Evolutionary conservation across 2,113 vertebrate species (phyloP).

Genomic region (Thinocorus orbignyianus): DNA sequence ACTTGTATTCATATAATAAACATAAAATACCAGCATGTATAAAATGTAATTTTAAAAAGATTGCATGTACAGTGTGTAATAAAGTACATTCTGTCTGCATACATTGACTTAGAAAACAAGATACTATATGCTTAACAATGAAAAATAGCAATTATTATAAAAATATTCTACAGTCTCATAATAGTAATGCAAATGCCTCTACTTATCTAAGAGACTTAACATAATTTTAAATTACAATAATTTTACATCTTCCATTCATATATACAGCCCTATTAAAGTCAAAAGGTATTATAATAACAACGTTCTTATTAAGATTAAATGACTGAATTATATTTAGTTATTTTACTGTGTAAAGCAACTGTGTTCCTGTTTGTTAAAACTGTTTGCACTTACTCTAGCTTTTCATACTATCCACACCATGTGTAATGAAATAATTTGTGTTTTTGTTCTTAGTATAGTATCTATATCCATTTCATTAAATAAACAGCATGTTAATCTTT

Average conservation of each 20-base stretch:
- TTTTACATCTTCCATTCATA: constrained; percentile 67
- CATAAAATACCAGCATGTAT: constrained; percentile 58
- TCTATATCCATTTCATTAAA: constrained; percentile 37
- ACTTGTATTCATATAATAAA: constrained; percentile 62
- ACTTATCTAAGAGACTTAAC: constrained; percentile 68
- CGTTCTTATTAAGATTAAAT: constrained; percentile 75
- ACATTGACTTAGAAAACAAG: constrained; percentile 74
- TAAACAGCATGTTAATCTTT: constrained; percentile 49
- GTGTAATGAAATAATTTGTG: background rate
- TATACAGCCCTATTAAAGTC: constrained; percentile 70
- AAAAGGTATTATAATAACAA: constrained; percentile 68
- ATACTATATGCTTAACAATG: constrained; percentile 67
- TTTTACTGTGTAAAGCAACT: constrained; percentile 52
- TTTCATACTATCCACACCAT: background rate
- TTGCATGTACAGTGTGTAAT: constrained; percentile 29
- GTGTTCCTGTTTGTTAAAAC: constrained; percentile 53
- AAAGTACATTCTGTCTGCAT: constrained; percentile 58
- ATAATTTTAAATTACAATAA: constrained; percentile 76
- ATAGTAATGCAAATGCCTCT: constrained; percentile 70
- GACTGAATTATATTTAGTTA: constrained; percentile 67
- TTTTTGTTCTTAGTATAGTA: background rate
- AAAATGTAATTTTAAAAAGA: constrained; percentile 63
- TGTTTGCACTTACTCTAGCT: constrained; percentile 44
- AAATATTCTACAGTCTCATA: constrained; percentile 72
- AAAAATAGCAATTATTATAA: constrained; percentile 78